Evolutionary conservation across 2,888 invertebrate genomes (phyloP).

Genomic region (Caenorhabditis wallacei): DNA sequence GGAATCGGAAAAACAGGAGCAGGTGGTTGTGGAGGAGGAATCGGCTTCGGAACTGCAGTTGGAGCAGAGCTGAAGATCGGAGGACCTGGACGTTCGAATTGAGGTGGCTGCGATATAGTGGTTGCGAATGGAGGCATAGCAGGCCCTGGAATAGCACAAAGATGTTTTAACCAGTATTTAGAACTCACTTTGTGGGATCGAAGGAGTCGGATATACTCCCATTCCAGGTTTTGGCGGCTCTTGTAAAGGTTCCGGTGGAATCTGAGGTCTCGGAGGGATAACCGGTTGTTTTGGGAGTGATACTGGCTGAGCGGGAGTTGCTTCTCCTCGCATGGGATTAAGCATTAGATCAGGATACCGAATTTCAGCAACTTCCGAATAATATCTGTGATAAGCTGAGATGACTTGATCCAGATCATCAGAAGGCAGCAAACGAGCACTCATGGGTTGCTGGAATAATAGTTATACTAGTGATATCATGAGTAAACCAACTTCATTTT

Average conservation of each 20-base stretch:
- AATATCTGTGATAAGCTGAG: background rate
- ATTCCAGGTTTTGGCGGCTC: background rate
- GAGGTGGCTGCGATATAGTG: background rate
- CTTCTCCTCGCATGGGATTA: background rate
- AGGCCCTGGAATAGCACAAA: slow-evolving; percentile 25
- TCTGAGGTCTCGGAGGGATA: slow-evolving; percentile 14
- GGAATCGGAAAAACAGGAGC: slow-evolving; percentile 13
- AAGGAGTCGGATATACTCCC: slow-evolving; percentile 9
- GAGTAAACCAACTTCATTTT: slow-evolving; percentile 21
- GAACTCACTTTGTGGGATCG: slow-evolving; percentile 24
- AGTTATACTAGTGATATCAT: background rate
- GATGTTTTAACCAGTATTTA: no score
- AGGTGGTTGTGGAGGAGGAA: slow-evolving; percentile 3
- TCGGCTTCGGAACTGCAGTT: background rate
- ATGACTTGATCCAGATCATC: slow-evolving; percentile 42
- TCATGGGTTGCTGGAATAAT: slow-evolving; percentile 20
- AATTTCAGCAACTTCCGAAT: slow-evolving; percentile 16
- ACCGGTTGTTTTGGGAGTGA: background rate
- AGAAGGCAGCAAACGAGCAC: slow-evolving; percentile 25
- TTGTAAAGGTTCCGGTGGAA: slow-evolving; percentile 14
- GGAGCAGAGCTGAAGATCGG: slow-evolving; percentile 35
- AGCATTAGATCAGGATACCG: slow-evolving; percentile 31
- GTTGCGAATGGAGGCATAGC: background rate
- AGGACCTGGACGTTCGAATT: slow-evolving; percentile 41
- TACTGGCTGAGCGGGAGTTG: background rate